Evolutionary conservation across 2,113 vertebrate species (phyloP).

Genomic region (Urocitellus parryii): DNA sequence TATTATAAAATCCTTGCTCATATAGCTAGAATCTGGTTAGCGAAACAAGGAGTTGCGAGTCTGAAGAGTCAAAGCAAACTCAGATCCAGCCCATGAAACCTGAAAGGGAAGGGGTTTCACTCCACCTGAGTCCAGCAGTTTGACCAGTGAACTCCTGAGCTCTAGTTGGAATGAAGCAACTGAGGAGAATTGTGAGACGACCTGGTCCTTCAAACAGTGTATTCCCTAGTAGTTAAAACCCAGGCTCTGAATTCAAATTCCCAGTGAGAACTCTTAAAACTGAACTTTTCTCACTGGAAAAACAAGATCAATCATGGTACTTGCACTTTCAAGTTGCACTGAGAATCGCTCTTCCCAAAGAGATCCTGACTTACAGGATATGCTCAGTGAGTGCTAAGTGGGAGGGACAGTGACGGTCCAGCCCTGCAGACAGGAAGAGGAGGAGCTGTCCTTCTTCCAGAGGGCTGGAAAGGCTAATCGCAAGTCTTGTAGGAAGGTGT

Average conservation of each 20-base stretch:
- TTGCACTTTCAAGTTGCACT: not conserved
- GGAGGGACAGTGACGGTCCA: not conserved
- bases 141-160: not conserved
- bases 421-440: no score
- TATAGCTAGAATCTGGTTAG: not conserved
- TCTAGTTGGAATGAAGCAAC: not conserved
- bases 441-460: not conserved
- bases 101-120: not conserved
- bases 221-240: not conserved
- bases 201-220: not conserved
- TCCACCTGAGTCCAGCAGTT: not conserved
- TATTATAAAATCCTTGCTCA: not conserved
- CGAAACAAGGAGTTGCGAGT: not conserved
- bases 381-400: not conserved
- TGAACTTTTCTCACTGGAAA: not conserved
- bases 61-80: not conserved
- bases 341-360: not conserved
- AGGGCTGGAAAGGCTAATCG: not conserved
- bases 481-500: not conserved
- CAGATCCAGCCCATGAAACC: not conserved
- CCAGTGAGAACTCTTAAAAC: not conserved
- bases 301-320: not conserved
- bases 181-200: not conserved
- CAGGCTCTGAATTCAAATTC: not conserved
- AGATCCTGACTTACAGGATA: not conserved